Conservation (phyloP, 1,140 invertebrate genomes). For the Drosophila baimaii region DNA sequence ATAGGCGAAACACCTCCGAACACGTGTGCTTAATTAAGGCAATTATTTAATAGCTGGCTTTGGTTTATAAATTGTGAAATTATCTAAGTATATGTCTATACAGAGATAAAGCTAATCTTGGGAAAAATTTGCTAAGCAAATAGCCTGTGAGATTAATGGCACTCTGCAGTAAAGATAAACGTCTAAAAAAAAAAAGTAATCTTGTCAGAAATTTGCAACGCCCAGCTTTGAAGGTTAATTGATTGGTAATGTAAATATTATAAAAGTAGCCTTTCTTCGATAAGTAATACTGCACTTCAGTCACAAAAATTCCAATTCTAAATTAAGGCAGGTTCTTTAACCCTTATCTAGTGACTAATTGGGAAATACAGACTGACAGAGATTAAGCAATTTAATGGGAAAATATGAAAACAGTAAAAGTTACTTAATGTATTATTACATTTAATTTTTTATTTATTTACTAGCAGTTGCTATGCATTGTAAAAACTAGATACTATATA, state of each 20-base stretch:
- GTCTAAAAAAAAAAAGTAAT: background rate
- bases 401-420: no score
- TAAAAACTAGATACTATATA: no score
- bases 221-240: background rate
- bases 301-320: background rate
- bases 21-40: conserved; percentile 2
- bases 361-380: background rate
- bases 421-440: no score
- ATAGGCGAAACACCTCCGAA: background rate
- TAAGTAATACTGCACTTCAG: background rate
- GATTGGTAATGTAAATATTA: background rate
- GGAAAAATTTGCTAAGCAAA: background rate
- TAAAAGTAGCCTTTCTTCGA: background rate
- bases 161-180: conserved; percentile 14
- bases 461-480: no score
- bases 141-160: conserved; percentile 2
- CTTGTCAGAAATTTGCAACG: background rate
- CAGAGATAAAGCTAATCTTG: conserved; percentile 3
- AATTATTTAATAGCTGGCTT: conserved; percentile 3
- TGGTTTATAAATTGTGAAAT: background rate
- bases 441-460: no score
- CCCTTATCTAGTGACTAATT: background rate
- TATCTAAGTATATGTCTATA: conserved; percentile 1
- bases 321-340: no score
- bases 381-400: background rate